These are phyloP conservation scores for Danionella dracula DNA, from an alignment of 2,797 vertebrate genomes.

Conservation along the genomic window DNA sequence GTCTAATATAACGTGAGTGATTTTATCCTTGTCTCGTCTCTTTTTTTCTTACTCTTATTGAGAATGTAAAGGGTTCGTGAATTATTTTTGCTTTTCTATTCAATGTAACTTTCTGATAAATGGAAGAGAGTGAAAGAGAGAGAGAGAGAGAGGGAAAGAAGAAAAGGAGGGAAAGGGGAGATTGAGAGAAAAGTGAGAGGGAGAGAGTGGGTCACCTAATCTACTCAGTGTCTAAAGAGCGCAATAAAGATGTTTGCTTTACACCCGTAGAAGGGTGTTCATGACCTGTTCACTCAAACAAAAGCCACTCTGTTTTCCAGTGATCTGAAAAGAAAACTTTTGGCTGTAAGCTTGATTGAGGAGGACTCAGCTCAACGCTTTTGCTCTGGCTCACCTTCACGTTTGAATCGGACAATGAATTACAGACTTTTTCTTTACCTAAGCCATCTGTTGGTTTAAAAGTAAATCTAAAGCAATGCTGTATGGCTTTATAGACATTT, in stretches of 20 bases:
- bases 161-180: too few species aligned
- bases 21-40: too few species aligned
- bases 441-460: too few species aligned
- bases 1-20: too few species aligned
- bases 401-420: background rate
- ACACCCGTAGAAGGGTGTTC: slow-evolving; percentile 6
- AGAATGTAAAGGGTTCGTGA: too few species aligned
- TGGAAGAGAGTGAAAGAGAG: slow-evolving; percentile 2
- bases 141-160: slow-evolving; percentile 12
- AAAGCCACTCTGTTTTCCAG: slow-evolving; percentile 32
- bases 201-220: slow-evolving; percentile 14
- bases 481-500: too few species aligned
- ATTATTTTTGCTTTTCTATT: too few species aligned
- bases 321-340: slow-evolving; percentile 11
- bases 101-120: too few species aligned
- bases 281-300: slow-evolving; percentile 21
- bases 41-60: too few species aligned
- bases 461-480: too few species aligned
- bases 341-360: background rate
- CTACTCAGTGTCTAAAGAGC: slow-evolving; percentile 19
- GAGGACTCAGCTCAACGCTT: slow-evolving; percentile 8
- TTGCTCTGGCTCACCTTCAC: background rate
- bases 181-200: background rate
- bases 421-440: background rate
- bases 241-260: slow-evolving; percentile 15